Percentiles rank a stretch among this genome's conserved stretches.
Conservation (phyloP, 2,888 invertebrate genomes). For the Shargacucullia verbasci region DNA sequence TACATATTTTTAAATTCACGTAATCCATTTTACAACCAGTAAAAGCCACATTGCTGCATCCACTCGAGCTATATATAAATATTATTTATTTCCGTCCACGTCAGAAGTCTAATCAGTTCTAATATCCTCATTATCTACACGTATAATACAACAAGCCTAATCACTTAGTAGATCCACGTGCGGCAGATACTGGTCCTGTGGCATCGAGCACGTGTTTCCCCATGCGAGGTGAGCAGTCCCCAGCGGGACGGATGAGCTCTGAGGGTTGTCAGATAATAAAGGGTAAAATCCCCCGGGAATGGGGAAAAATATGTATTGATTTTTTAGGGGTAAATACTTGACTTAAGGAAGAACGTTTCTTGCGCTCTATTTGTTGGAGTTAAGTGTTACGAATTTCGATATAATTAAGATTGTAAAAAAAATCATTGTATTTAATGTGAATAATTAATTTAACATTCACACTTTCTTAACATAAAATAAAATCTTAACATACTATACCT, state of each 20-base stretch:
- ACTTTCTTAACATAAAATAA: too few species aligned
- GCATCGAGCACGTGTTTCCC: conserved; percentile 67
- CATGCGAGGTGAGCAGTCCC: conserved; percentile 61
- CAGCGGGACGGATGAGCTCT: conserved; percentile 8
- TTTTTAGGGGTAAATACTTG: too few species aligned
- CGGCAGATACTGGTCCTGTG: conserved; percentile 61
- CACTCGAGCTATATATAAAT: background rate
- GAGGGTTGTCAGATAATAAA: conserved; percentile 23
- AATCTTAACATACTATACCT: too few species aligned
- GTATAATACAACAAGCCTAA: conserved; percentile 22
- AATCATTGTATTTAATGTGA: too few species aligned
- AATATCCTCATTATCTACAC: conserved; percentile 25
- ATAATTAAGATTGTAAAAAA: too few species aligned
- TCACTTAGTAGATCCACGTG: conserved; percentile 51
- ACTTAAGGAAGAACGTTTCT: too few species aligned
- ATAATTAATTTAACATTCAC: too few species aligned
- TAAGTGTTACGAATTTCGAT: too few species aligned
- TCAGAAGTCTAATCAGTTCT: conserved; percentile 3
- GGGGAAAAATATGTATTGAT: conserved; percentile 21
- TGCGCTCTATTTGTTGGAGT: too few species aligned
- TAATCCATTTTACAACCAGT: too few species aligned
- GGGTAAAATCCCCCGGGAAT: conserved; percentile 35
- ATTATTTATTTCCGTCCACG: conserved; percentile 15
- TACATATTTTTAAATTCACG: too few species aligned
- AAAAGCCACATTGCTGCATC: too few species aligned